Percentiles rank a stretch among this genome's conserved stretches.
phyloP scores from a whole-genome alignment of 2,888 invertebrate species.

The Pelosia muscerda region DNA sequence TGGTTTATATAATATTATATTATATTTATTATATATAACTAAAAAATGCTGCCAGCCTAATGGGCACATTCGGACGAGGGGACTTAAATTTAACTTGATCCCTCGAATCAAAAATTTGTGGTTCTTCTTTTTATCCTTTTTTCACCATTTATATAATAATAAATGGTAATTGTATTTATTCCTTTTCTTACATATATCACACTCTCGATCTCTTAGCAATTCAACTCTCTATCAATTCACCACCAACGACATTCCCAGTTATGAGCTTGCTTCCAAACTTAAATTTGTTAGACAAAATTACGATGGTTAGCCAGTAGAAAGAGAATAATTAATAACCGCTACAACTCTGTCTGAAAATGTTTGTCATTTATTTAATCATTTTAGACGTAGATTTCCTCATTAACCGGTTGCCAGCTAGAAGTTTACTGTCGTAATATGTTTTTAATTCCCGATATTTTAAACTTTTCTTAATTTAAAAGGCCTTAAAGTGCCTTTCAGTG shows the following conservation, averaged over 20 bases:
- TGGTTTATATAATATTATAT: too few relatives aligned
- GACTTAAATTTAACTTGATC: too few relatives aligned
- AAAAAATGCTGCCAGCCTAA: too few relatives aligned
- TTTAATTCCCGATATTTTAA: conserved; percentile 62
- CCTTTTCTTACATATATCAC: too few relatives aligned
- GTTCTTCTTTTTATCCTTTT: too few relatives aligned
- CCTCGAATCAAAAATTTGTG: too few relatives aligned
- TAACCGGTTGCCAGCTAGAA: conserved; percentile 45
- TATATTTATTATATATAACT: too few relatives aligned
- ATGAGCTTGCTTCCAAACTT: background rate
- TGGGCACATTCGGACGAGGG: too few relatives aligned
- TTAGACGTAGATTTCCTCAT: conserved; percentile 43
- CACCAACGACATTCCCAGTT: background rate
- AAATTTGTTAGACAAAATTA: background rate
- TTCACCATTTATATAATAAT: too few relatives aligned
- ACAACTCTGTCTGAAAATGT: background rate
- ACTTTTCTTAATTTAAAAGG: conserved; percentile 65
- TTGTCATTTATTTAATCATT: conserved; percentile 10
- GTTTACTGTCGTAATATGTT: conserved; percentile 52
- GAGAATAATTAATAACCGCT: conserved; percentile 4
- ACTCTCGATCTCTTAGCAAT: background rate
- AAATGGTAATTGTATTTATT: too few relatives aligned
- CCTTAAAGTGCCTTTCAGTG: conserved; percentile 70
- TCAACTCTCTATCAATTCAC: background rate
- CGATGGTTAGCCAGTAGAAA: background rate